phyloP scores from a whole-genome alignment of 2,113 vertebrate genomes.

The Ciconia boyciana region DNA sequence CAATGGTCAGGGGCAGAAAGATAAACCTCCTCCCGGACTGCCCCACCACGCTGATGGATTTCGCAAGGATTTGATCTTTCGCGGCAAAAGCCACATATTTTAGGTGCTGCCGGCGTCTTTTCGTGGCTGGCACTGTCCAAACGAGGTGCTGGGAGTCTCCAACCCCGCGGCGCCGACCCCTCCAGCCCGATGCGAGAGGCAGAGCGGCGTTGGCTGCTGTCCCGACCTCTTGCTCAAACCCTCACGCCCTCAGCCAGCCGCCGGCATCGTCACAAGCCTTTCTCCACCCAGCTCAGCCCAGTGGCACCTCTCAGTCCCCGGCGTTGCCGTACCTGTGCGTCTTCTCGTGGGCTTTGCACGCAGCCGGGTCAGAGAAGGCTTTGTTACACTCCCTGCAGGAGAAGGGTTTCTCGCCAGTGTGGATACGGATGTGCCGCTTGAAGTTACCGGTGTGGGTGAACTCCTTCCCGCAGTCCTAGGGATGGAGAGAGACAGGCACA shows the following conservation, averaged over 20 bases:
- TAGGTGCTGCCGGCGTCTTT: rapidly evolving
- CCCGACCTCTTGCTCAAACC: neutral
- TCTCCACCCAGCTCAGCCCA: neutral
- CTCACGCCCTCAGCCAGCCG: rapidly evolving
- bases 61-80: rapidly evolving
- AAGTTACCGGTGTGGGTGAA: slow-evolving; percentile 97
- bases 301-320: neutral
- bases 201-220: rapidly evolving
- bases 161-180: rapidly evolving
- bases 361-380: slow-evolving; percentile 93
- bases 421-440: slow-evolving; percentile 96
- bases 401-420: slow-evolving; percentile 96
- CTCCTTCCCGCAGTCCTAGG: slow-evolving; percentile 93
- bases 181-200: rapidly evolving
- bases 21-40: rapidly evolving
- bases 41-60: rapidly evolving
- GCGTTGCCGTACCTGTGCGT: slow-evolving; percentile 82
- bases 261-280: neutral
- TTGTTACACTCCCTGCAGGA: slow-evolving; percentile 93
- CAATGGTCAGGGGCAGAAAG: neutral
- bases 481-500: neutral
- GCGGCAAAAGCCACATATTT: rapidly evolving
- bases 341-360: slow-evolving; percentile 98
- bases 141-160: neutral
- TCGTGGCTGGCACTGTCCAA: neutral